Evolutionary conservation across 1,140 invertebrate species (phyloP).

Genomic region (Cyrtorhinus lividipennis): DNA sequence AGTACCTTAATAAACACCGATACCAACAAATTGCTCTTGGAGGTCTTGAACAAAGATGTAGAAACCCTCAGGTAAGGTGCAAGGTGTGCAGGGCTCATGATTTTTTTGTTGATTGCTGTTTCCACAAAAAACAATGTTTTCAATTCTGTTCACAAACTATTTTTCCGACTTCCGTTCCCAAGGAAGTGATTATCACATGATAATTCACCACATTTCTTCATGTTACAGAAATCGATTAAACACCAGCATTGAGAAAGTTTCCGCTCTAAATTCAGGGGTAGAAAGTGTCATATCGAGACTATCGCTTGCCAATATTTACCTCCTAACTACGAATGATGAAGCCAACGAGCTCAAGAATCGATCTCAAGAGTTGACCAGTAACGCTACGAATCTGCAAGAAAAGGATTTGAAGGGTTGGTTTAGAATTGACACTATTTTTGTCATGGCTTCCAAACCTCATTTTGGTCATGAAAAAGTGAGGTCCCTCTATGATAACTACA

Average conservation of each 20-base stretch:
- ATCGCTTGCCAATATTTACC: constrained; percentile 55
- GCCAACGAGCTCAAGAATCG: constrained; percentile 55
- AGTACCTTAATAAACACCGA: constrained; percentile 55
- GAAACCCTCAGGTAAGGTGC: constrained; percentile 37
- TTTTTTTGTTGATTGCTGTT: no score
- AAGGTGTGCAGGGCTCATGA: no score
- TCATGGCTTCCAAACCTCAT: no score
- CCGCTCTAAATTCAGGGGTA: constrained; percentile 44
- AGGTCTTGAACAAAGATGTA: constrained; percentile 41
- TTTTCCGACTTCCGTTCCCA: no score
- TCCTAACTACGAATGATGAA: constrained; percentile 56
- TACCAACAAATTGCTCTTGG: constrained; percentile 54
- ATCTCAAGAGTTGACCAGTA: constrained; percentile 60
- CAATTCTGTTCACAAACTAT: no score
- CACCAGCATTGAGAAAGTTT: constrained; percentile 37
- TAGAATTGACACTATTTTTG: background rate
- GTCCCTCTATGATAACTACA: no score
- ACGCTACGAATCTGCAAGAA: constrained; percentile 83
- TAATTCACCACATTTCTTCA: no score
- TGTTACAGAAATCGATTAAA: constrained; percentile 35
- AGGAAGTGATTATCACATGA: no score
- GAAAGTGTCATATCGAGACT: constrained; percentile 64
- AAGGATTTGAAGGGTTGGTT: constrained; percentile 70
- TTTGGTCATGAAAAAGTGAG: no score
- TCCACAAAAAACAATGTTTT: no score